These are phyloP conservation scores for Myoxocephalus aenaeus DNA, from an alignment of 2,797 vertebrate genomes.

Conservation along the genomic window DNA sequence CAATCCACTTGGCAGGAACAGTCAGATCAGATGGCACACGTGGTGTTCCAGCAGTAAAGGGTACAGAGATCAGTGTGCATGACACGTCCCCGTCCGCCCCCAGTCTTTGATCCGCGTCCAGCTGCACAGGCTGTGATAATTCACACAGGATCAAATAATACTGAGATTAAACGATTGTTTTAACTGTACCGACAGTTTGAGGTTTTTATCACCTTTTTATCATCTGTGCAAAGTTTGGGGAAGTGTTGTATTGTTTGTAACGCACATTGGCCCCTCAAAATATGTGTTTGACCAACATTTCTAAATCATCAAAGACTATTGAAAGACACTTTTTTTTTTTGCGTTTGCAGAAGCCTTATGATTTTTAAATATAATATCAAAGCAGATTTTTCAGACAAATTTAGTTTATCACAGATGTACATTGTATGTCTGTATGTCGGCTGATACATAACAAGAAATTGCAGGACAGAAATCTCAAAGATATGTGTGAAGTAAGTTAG, in stretches of 20 bases:
- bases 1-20: conserved; percentile 44
- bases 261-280: neutral
- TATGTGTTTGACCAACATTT: neutral
- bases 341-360: neutral
- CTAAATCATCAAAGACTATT: neutral
- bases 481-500: neutral
- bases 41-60: conserved; percentile 59
- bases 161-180: conserved; percentile 8
- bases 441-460: neutral
- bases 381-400: neutral
- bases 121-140: conserved; percentile 12
- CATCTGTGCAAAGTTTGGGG: conserved; percentile 12
- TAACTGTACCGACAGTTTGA: neutral
- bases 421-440: neutral
- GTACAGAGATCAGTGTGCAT: conserved; percentile 43
- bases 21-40: conserved; percentile 21
- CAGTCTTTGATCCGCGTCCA: conserved; percentile 57
- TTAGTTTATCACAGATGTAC: neutral
- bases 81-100: conserved; percentile 9
- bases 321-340: conserved; percentile 5
- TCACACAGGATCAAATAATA: conserved; percentile 58
- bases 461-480: too few species aligned
- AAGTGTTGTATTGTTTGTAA: conserved; percentile 19
- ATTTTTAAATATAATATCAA: neutral
- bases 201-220: too few species aligned